Percentiles rank a stretch among this genome's conserved stretches.
Conservation (phyloP, 2,113 vertebrate genomes). For the Mystacornis crossleyi region DNA sequence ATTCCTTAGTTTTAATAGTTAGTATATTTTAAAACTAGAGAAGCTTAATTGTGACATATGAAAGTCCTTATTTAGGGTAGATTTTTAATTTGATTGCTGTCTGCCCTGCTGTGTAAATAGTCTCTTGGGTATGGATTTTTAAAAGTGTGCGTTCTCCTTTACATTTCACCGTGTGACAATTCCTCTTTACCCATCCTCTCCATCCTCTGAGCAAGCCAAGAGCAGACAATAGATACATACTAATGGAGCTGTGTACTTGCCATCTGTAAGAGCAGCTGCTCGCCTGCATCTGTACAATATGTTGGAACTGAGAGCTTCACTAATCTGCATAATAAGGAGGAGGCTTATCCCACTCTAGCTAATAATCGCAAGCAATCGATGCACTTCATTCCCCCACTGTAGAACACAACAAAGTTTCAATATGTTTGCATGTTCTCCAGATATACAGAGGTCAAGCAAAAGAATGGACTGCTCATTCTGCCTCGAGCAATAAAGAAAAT, state of each 20-base stretch:
- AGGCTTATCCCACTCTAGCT: constrained; percentile 98
- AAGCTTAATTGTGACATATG: constrained; percentile 76
- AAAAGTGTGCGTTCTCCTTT: constrained; percentile 65
- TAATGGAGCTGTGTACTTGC: constrained; percentile 99
- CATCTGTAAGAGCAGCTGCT: constrained; percentile 99
- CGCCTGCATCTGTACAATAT: constrained; percentile 99
- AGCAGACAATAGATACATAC: constrained; percentile 99
- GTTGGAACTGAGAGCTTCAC: constrained; percentile 94
- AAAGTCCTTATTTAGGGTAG: constrained; percentile 81
- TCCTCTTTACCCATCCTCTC: constrained; percentile 86
- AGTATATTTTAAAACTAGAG: constrained; percentile 70
- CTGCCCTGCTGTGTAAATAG: constrained; percentile 79
- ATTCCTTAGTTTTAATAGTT: constrained; percentile 67
- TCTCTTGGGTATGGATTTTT: constrained; percentile 76
- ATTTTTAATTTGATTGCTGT: constrained; percentile 78
- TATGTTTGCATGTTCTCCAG: constrained; percentile 76
- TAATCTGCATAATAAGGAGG: constrained; percentile 99
- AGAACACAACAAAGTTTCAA: constrained; percentile 80
- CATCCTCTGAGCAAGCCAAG: constrained; percentile 89
- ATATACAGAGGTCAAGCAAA: constrained; percentile 84
- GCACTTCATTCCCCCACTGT: constrained; percentile 97
- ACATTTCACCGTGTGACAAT: constrained; percentile 86
- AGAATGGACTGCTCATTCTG: constrained; percentile 81
- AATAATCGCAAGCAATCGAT: constrained; percentile 98
- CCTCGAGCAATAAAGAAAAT: constrained; percentile 78